Base-by-base conservation (phyloP, 2,797 vertebrate species). In the Cossypha polioptera region DNA sequence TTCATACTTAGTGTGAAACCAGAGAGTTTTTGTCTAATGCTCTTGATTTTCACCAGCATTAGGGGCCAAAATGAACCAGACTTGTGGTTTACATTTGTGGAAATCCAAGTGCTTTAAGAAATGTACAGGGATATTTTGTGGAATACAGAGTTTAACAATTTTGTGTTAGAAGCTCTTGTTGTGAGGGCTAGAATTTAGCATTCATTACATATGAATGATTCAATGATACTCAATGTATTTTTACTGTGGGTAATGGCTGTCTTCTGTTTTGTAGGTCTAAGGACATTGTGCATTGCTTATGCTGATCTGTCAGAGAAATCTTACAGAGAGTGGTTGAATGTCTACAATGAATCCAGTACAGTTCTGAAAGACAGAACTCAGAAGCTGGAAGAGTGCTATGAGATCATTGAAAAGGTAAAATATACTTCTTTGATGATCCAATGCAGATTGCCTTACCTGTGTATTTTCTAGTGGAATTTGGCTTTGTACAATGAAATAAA, bases 201-300 rank as follows among this genome's bases (percentile, higher is more conserved):
- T 50, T 81, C 2, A 0, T 57, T 75, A 35, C 2, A 0, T 29
- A 3, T 75, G 38, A 72, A 53, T 35, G 12, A 73, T 48, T 63
- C 35, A 16, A 15, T 88, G 29, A 10, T 65, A 73, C 18, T 75
- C 6, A 3, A 3, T 42, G 16, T 42, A 21, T 16, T 48, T 43
- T 51, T 61, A 16, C 29, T 72, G 25, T 72, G 43, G 35, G 5
- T 90, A 59, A 66, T 25, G 24, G 7, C 62, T 91, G 5, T 25
- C 3, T 82, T 80, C 72, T 88, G 45, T 86, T 94, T 83, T 66
- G 36, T 93, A 98, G 99, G 99, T 54, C 96, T 99, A 96, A 98
- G 99, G 94, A 99, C 99, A 5, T 96, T 99, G 80, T 99, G 99
- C 90, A 98, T 99, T 95, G 99, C 99, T 1, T 99, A 99, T 21